Conservation (phyloP, 2,888 invertebrate species). For the Stenurella melanura region DNA sequence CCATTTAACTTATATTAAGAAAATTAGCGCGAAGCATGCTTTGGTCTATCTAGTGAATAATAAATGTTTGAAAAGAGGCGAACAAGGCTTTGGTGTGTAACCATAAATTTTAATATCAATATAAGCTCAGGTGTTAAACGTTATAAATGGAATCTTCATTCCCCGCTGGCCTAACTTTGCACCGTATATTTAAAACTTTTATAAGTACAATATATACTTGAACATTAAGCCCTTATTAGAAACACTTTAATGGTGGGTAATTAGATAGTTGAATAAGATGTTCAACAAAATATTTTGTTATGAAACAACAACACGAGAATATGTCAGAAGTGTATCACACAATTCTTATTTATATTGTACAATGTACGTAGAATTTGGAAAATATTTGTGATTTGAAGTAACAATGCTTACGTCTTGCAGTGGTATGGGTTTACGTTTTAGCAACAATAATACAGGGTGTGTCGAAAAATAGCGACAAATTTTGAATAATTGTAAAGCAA, state of each 20-base stretch:
- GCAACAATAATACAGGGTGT: too few species aligned
- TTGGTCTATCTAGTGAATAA: conserved; percentile 35
- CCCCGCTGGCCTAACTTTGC: conserved; percentile 12
- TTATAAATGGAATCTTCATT: conserved; percentile 36
- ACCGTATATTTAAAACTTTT: conserved; percentile 32
- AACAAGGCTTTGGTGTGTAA: conserved; percentile 28
- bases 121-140: conserved; percentile 41
- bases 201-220: conserved; percentile 28
- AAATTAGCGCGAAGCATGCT: conserved; percentile 20
- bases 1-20: conserved; percentile 2
- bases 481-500: too few species aligned
- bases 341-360: not conserved
- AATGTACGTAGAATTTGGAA: too few species aligned
- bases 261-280: not conserved
- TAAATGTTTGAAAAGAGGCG: conserved; percentile 36
- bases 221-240: not conserved
- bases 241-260: not conserved
- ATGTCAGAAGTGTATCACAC: not conserved
- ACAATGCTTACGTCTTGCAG: too few species aligned
- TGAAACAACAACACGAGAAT: not conserved
- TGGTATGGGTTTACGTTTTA: too few species aligned
- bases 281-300: not conserved
- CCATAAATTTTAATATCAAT: conserved; percentile 44
- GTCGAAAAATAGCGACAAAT: too few species aligned
- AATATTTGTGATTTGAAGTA: too few species aligned